Evolutionary conservation across 2,888 invertebrate genomes (phyloP).

Genomic region (Troides helena): DNA sequence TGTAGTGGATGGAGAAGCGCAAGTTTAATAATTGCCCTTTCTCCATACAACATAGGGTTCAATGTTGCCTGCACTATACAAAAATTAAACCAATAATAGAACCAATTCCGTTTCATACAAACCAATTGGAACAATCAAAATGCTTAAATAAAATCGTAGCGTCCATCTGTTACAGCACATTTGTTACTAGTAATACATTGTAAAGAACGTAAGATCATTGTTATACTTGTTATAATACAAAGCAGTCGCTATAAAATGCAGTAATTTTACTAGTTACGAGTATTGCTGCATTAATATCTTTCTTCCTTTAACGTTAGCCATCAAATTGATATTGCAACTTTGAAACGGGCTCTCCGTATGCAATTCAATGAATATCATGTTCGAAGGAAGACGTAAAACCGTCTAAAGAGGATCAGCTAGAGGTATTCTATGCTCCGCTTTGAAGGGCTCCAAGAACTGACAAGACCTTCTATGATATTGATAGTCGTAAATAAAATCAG

Average conservation of each 20-base stretch:
- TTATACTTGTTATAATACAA: background rate
- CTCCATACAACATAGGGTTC: background rate
- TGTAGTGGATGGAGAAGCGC: background rate
- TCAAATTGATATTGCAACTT: background rate
- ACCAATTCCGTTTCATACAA: slow-evolving; percentile 20
- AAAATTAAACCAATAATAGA: slow-evolving; percentile 23
- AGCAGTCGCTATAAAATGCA: background rate
- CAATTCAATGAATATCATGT: slow-evolving; percentile 10
- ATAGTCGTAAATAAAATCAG: background rate
- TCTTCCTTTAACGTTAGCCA: background rate
- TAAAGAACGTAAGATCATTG: background rate
- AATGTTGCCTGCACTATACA: slow-evolving; percentile 4
- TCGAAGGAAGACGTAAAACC: background rate
- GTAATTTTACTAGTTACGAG: background rate
- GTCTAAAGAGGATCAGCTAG: slow-evolving; percentile 12
- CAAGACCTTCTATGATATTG: slow-evolving; percentile 17
- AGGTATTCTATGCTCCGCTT: slow-evolving; percentile 2
- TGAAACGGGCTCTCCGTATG: background rate
- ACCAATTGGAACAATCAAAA: slow-evolving; percentile 17
- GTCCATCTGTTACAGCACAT: too few relatives aligned
- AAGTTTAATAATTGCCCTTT: background rate
- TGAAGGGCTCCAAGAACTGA: slow-evolving; percentile 2
- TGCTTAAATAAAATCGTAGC: slow-evolving; percentile 20
- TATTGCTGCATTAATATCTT: background rate
- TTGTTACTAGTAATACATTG: background rate